These are phyloP conservation scores for Trachops cirrhosus DNA, from an alignment of 2,797 vertebrate species.

Conservation along the genomic window DNA sequence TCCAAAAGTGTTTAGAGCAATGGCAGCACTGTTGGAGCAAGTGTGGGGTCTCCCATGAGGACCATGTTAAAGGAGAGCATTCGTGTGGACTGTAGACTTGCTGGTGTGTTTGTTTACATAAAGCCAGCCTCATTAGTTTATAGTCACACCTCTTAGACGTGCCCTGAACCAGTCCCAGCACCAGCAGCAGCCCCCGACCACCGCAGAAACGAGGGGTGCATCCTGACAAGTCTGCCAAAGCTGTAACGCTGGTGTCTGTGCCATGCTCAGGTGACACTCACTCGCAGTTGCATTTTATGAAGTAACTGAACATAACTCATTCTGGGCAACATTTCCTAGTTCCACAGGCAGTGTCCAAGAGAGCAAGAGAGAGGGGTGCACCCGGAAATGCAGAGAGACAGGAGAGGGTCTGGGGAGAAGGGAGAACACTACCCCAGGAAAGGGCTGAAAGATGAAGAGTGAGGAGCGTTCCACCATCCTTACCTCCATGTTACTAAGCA, in stretches of 20 bases:
- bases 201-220: neutral
- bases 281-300: neutral
- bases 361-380: neutral
- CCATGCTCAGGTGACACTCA: neutral
- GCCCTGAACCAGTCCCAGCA: constrained; percentile 39
- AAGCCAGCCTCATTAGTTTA: constrained; percentile 71
- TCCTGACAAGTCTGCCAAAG: constrained; percentile 11
- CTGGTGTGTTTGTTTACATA: constrained; percentile 70
- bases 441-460: neutral
- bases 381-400: neutral
- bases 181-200: neutral
- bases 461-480: neutral
- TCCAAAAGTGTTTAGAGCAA: constrained; percentile 59
- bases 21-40: constrained; percentile 44
- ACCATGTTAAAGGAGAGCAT: constrained; percentile 54
- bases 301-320: neutral
- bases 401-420: neutral
- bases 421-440: neutral
- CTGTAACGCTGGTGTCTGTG: neutral
- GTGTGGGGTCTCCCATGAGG: constrained; percentile 65
- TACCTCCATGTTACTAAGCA: neutral
- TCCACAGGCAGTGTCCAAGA: neutral
- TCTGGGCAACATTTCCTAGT: neutral
- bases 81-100: constrained; percentile 53
- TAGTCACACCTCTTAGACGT: constrained; percentile 67